Conservation (phyloP, 1,140 invertebrate genomes). For the Cyphomyrmex costatus region DNA sequence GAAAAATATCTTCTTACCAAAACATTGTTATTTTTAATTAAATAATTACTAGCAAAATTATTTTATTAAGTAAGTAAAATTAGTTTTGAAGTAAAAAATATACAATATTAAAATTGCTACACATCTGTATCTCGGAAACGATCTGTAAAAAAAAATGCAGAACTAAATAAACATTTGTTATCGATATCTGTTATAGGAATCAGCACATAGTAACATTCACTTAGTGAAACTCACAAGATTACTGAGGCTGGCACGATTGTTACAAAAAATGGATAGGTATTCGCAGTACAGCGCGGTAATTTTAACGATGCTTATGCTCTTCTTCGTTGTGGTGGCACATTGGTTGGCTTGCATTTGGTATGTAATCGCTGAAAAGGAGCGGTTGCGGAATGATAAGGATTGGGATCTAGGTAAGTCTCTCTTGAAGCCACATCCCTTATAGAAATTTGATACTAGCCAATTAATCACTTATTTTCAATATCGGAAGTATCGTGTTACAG, state of each 20-base stretch:
- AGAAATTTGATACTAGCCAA: no score
- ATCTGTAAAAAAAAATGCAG: no score
- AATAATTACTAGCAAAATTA: background rate
- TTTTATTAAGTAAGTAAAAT: background rate
- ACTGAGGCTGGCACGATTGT: constrained; percentile 95
- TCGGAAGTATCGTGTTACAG: no score
- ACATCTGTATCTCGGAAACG: background rate
- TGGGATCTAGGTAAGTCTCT: constrained; percentile 93
- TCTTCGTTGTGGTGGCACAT: constrained; percentile 98
- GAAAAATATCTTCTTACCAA: background rate
- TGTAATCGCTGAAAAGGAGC: constrained; percentile 97
- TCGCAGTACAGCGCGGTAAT: constrained; percentile 99
- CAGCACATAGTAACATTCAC: constrained; percentile 94
- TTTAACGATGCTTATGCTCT: constrained; percentile 97
- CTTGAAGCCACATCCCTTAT: no score
- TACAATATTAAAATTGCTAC: background rate
- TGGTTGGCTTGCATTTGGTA: constrained; percentile 99
- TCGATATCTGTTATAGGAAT: constrained; percentile 87
- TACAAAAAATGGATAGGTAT: constrained; percentile 98
- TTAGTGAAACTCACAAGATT: constrained; percentile 98
- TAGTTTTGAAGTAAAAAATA: background rate
- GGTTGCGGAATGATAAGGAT: constrained; percentile 89
- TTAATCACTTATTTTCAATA: no score
- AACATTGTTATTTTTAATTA: background rate
- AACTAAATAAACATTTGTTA: background rate